Conservation (phyloP, 2,113 vertebrate genomes). For the Butastur rufipennis region DNA sequence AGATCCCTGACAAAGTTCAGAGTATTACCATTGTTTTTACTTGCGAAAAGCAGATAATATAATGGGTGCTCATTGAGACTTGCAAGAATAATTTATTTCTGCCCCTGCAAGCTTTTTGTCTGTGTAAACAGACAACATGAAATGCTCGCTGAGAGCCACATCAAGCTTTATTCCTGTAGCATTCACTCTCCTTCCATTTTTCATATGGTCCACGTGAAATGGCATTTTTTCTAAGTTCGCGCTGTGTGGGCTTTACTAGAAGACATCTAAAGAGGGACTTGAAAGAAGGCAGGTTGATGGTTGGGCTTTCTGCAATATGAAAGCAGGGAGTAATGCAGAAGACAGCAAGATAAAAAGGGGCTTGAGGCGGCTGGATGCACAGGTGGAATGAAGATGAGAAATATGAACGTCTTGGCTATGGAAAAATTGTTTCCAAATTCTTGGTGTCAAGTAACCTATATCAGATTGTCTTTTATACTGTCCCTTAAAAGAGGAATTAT, state of each 20-base stretch:
- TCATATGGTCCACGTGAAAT: not conserved
- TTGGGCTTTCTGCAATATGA: not conserved
- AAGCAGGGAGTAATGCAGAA: not conserved
- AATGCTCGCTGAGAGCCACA: not conserved
- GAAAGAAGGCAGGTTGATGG: not conserved
- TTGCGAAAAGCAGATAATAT: not conserved
- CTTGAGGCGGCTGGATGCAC: not conserved
- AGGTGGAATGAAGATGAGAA: not conserved
- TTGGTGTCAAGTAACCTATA: not conserved
- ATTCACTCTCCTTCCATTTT: not conserved
- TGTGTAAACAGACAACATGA: not conserved
- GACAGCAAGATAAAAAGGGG: not conserved
- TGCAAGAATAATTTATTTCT: not conserved
- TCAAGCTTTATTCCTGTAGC: not conserved
- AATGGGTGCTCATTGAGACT: not conserved
- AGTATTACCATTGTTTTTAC: accelerated
- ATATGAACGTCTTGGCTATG: accelerated
- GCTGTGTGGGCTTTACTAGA: not conserved
- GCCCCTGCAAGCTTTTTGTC: not conserved
- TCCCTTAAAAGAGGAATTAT: not conserved
- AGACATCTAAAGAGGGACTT: not conserved
- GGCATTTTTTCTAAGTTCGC: not conserved
- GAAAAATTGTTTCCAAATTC: not conserved
- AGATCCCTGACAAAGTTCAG: not conserved
- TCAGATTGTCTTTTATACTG: not conserved